Evolutionary conservation across 2,797 vertebrate genomes (phyloP), one percentile per base, ranked within the genome.

Genomic region (Cryptoblepharus egeriae): DNA sequence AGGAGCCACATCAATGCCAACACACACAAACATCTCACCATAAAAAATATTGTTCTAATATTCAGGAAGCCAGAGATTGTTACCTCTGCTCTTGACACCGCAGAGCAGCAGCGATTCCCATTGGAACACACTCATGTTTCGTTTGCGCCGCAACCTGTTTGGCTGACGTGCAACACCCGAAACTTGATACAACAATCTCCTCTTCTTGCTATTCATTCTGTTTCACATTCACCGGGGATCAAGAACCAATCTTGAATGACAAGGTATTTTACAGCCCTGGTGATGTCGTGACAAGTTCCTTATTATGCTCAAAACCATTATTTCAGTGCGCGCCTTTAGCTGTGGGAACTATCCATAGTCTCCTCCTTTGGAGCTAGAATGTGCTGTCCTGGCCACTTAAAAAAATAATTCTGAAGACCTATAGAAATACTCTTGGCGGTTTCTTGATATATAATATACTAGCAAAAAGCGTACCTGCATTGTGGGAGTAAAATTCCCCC

Each of bases 351-450:
- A 55, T 72, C 20, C 72, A 0, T 10, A 71, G 70, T 9, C 1
- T 77, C 73, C 69, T 0, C 18, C 0, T 77, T 77, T 42, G 0
- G 0, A 42, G 28, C 77, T 70, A 78, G 3, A 68, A 75, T 82
- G 70, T 74, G 71, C 63, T 80, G 87, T 88, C 75, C 90, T 64
- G 61, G 76, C 24, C 12, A 0, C 52, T 39, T 11, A n/a, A n/a
- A n/a, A n/a, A n/a, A n/a, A n/a, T 86, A 73, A 81, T 26, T 75
- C 84, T 26, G 76, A 85, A 88, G 74, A 61, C 61, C 55, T 64
- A 6, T 45, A 0, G 32, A 85, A 9, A 42, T 4, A 42, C 85
- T 70, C 55, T 45, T 1, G 16, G 24, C 49, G 49, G 30, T 45
- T 16, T 39, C 60, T 39, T 16, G 6, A 7, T n/a, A n/a, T n/a